A percentile compares a stretch with the other conserved stretches of the same genome.
Conservation (phyloP, 2,113 vertebrate species). For the Columbina picui region DNA sequence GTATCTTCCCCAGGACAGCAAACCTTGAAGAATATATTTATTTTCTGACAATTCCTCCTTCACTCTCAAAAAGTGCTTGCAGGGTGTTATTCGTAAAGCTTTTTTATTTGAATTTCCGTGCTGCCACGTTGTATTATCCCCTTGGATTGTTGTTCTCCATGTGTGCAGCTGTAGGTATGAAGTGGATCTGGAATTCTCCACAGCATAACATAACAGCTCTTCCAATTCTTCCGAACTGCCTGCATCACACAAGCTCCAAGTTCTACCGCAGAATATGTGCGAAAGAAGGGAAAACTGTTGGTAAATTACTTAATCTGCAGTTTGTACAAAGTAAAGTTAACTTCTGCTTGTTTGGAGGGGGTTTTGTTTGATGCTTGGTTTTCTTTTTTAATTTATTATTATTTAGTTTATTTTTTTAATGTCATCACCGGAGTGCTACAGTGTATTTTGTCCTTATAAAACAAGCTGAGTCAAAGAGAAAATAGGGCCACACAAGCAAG, state of each 20-base stretch:
- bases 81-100: neutral
- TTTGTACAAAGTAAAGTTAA: neutral
- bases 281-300: neutral
- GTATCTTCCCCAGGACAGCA: neutral
- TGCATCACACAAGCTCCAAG: neutral
- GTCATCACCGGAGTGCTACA: neutral
- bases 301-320: neutral
- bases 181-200: neutral
- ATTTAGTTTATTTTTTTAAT: neutral
- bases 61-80: neutral
- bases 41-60: neutral
- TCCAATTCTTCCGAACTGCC: neutral
- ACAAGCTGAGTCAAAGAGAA: neutral
- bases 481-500: neutral
- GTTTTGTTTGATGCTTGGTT: neutral
- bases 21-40: neutral
- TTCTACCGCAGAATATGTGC: neutral
- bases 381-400: neutral
- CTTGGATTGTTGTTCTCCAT: neutral
- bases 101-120: neutral
- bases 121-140: neutral
- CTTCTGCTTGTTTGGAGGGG: neutral
- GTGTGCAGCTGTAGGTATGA: neutral
- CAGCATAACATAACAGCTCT: neutral
- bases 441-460: neutral